Evolutionary conservation across 2,797 vertebrate species (phyloP).

Genomic region (Dicrostonyx torquatus): DNA sequence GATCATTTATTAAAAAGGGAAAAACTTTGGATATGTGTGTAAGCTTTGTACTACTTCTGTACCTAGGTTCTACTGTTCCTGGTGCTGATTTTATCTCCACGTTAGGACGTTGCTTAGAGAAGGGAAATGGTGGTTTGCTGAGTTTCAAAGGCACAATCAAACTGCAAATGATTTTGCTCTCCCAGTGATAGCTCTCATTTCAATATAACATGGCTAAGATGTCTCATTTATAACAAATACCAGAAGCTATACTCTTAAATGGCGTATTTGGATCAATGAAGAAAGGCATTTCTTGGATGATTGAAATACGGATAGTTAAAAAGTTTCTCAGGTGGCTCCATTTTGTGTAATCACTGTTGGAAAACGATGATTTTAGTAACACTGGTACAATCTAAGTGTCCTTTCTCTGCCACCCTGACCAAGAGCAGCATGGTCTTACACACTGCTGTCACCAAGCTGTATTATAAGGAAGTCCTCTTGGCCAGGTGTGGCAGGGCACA

Average conservation of each 20-base stretch:
- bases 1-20: neutral
- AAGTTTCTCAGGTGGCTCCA: neutral
- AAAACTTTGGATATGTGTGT: neutral
- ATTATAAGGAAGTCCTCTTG: neutral
- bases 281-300: neutral
- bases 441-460: neutral
- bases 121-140: neutral
- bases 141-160: neutral
- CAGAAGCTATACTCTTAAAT: slow-evolving; percentile 17
- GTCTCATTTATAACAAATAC: slow-evolving; percentile 36
- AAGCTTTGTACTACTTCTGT: neutral
- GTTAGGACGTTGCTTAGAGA: neutral
- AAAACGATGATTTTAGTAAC: neutral
- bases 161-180: neutral
- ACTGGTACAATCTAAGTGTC: neutral
- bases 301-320: neutral
- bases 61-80: neutral
- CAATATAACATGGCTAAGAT: neutral
- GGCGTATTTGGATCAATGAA: neutral
- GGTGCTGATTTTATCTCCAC: neutral
- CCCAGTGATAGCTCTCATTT: neutral
- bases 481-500: neutral
- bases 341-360: neutral
- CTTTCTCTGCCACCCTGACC: neutral
- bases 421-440: neutral